A percentile compares a stretch with the other conserved stretches of the same genome.
These are phyloP conservation scores for Acridotheres tristis DNA, from an alignment of 2,797 vertebrate genomes.

Conservation along the genomic window DNA sequence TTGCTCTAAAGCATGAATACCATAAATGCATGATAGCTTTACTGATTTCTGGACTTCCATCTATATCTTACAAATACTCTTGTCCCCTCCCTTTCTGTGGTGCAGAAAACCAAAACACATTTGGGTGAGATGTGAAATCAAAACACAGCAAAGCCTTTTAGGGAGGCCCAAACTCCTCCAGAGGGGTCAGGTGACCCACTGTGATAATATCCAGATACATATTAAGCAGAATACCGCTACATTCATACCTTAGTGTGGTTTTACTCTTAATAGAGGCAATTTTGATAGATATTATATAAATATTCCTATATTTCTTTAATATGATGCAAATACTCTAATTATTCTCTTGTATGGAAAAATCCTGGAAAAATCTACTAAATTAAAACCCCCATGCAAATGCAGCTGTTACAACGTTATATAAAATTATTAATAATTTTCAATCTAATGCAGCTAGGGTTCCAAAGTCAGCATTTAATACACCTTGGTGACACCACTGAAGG, in stretches of 20 bases:
- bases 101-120: neutral
- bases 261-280: neutral
- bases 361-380: neutral
- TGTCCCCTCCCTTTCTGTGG: neutral
- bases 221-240: neutral
- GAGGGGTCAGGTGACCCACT: neutral
- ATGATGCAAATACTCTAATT: neutral
- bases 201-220: neutral
- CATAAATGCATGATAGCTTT: fast-evolving
- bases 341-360: neutral
- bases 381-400: neutral
- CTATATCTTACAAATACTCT: neutral
- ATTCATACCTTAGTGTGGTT: neutral
- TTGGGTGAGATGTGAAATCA: neutral
- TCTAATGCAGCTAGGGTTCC: neutral
- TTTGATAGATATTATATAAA: neutral
- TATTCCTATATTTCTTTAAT: neutral
- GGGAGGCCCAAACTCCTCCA: neutral
- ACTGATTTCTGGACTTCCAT: neutral
- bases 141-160: neutral
- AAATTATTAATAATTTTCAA: neutral
- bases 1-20: neutral
- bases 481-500: neutral
- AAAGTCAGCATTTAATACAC: neutral
- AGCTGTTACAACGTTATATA: neutral